Evolutionary conservation across 2,797 vertebrate genomes (phyloP), one percentile per base, ranked within the genome.

Genomic region (Rhabdophis nuchalis): DNA sequence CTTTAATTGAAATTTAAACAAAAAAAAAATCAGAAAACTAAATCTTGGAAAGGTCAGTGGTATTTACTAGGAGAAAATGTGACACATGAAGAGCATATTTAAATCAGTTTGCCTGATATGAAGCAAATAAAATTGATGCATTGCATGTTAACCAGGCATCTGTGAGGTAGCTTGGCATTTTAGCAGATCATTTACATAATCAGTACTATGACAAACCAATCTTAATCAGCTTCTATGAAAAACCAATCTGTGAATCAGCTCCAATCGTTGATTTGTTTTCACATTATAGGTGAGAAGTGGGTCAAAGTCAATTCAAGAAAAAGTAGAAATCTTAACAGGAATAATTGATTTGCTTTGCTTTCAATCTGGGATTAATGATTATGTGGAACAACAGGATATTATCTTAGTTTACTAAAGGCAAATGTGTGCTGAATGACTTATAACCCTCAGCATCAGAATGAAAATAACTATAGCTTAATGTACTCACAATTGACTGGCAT

Each of bases 11-110:
- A 64, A 46, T 89, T 95, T 95, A 93, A 94, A 64, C 12, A 4
- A 6, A n/a, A 96, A 93, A 89, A 93, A 88, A 88, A 86, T 41
- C 94, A 95, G 94, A 94, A 97, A 96, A 94, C 95, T 93, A 94
- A 94, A 94, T 92, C 95, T 96, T 96, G 96, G 88, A 94, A 96
- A 96, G 94, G 92, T 94, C 93, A 93, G 91, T 88, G 92, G 91
- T 89, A 93, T 77, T 93, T 60, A 86, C 93, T 94, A 95, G 8
- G 5, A 27, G 91, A 90, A 96, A 96, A 96, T 94, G 93, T 90
- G 91, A 94, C 93, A 95, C 0, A 5, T 72, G 20, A 87, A 87
- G 82, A 95, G 88, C 95, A 94, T 9, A 87, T 95, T 95, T 91
- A 92, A 93, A 92, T 10, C 0, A 95, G 87, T 41, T 87, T 77